A percentile compares a stretch with the other conserved stretches of the same genome.
Evolutionary conservation across 2,888 invertebrate genomes (phyloP).

Genomic region (Temnothorax rugatulus): DNA sequence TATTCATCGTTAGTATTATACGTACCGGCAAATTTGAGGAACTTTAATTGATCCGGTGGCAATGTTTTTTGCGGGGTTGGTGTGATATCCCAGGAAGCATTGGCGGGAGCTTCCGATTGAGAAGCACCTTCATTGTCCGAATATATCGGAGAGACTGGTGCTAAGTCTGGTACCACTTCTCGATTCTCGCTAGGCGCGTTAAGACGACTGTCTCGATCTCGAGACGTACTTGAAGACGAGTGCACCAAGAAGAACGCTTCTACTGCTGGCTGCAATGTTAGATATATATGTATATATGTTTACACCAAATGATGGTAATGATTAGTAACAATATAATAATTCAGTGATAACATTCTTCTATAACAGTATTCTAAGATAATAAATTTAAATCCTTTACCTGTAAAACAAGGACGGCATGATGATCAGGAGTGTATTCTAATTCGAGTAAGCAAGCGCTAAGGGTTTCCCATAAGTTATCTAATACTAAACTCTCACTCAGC

Average conservation of each 20-base stretch:
- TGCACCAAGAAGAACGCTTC: constrained; percentile 97
- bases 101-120: constrained; percentile 76
- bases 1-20: background rate
- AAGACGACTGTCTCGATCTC: constrained; percentile 71
- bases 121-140: constrained; percentile 81
- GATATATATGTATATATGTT: background rate
- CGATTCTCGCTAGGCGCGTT: constrained; percentile 78
- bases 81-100: constrained; percentile 81
- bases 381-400: constrained; percentile 86
- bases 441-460: constrained; percentile 93
- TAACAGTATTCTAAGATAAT: background rate
- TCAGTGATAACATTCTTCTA: background rate
- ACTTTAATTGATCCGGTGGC: constrained; percentile 91
- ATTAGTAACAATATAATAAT: background rate
- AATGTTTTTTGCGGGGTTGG: constrained; percentile 82
- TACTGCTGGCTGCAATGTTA: constrained; percentile 90
- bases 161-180: constrained; percentile 83
- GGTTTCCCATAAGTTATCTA: constrained; percentile 92
- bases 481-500: constrained; percentile 90
- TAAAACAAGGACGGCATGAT: constrained; percentile 94
- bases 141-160: constrained; percentile 83
- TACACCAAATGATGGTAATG: background rate
- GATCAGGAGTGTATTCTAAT: constrained; percentile 94
- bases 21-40: constrained; percentile 92
- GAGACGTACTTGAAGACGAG: constrained; percentile 88